Percentiles rank a stretch among this genome's conserved stretches.
These are phyloP conservation scores for Malacoraja senta DNA, from an alignment of 2,797 vertebrate genomes.

Conservation along the genomic window DNA sequence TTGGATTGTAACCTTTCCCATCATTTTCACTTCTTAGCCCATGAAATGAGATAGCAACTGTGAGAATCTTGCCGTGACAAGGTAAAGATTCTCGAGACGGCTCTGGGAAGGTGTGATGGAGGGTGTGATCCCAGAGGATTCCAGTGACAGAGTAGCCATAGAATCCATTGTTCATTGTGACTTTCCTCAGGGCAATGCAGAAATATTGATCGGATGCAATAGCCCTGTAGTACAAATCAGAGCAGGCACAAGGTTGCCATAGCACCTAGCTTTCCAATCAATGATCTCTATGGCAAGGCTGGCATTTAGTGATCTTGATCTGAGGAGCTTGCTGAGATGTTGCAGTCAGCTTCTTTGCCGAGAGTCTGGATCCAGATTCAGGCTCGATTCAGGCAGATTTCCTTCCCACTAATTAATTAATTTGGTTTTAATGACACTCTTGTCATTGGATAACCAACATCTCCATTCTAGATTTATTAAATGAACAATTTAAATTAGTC, in stretches of 20 bases:
- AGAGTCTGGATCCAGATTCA: too few relatives aligned
- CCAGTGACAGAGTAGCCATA: background rate
- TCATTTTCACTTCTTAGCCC: background rate
- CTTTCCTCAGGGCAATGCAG: background rate
- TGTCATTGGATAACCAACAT: too few relatives aligned
- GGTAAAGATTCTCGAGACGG: background rate
- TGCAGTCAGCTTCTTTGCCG: too few relatives aligned
- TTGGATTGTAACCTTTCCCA: background rate
- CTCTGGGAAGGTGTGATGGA: background rate
- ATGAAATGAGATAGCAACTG: background rate
- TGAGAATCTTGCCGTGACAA: background rate
- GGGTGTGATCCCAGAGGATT: background rate
- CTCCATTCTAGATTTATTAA: too few relatives aligned
- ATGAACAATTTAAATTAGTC: too few relatives aligned
- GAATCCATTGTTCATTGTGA: background rate
- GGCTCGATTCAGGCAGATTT: too few relatives aligned
- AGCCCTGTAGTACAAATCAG: background rate
- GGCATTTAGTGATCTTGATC: too few relatives aligned
- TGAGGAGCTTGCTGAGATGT: too few relatives aligned
- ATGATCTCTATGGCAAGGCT: too few relatives aligned
- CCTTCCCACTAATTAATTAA: too few relatives aligned
- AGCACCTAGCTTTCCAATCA: background rate
- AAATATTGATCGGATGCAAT: background rate
- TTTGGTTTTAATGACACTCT: too few relatives aligned
- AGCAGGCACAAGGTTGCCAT: background rate